Evolutionary conservation across 2,888 invertebrate genomes (phyloP).

Genomic region (Chrysolina americana): DNA sequence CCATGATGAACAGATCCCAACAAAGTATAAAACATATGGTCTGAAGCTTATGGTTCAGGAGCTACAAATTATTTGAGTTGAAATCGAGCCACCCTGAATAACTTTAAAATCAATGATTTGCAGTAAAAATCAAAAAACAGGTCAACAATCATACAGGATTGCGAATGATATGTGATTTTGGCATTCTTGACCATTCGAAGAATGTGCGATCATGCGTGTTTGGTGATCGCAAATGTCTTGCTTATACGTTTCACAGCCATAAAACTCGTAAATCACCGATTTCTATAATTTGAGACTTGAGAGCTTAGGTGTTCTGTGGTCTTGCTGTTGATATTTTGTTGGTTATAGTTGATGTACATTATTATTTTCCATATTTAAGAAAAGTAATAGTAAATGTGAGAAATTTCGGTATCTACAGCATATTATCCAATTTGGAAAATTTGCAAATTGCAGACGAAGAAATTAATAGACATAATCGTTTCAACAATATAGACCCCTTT

Average conservation of each 20-base stretch:
- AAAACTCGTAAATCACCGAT: slow-evolving; percentile 1
- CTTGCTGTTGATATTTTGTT: slow-evolving; percentile 3
- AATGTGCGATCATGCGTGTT: slow-evolving; percentile 4
- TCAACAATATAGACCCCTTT: slow-evolving; percentile 22
- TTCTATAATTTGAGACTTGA: neutral
- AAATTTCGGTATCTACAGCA: slow-evolving; percentile 3
- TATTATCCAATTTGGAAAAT: neutral
- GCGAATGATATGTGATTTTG: neutral
- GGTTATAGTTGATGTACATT: neutral
- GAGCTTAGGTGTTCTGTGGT: neutral
- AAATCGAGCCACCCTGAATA: too few species aligned
- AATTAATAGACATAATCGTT: slow-evolving; percentile 18
- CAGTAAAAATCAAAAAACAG: too few species aligned
- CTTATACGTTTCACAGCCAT: neutral
- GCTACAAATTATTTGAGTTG: too few species aligned
- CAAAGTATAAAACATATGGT: too few species aligned
- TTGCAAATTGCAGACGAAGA: neutral
- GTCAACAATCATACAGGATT: neutral
- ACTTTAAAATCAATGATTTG: too few species aligned
- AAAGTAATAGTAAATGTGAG: neutral
- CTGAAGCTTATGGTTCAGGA: too few species aligned
- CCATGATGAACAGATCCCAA: too few species aligned
- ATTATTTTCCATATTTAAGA: slow-evolving; percentile 1
- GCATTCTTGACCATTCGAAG: slow-evolving; percentile 8
- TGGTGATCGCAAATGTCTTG: slow-evolving; percentile 10